Base-by-base conservation (phyloP, 2,888 invertebrate species). In the Digitonthophagus gazella region DNA sequence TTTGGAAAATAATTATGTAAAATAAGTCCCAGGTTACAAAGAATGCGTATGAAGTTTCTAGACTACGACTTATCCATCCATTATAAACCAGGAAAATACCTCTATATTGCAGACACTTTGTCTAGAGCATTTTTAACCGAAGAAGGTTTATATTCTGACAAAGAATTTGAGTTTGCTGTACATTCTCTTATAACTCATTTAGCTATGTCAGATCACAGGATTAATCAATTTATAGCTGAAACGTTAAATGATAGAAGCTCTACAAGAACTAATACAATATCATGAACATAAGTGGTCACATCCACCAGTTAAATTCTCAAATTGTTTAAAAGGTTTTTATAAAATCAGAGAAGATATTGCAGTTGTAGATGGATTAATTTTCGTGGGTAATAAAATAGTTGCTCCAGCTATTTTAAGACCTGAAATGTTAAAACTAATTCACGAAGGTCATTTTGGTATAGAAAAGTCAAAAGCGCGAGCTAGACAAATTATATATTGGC, bases 401-500 rank as follows among this genome's bases (percentile, higher is more conserved):
- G 63, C 66, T 55, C 66, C 69, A 66, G 11, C 11, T 4, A 66
- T 15, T 8, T 16, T 66, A 14, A 61, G 66, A 66, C 6, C 3
- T 0, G 55, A 55, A 18, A 63, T 66, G 66, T 66, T 69, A 66
- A 66, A 69, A 8, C 20, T 61, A 18, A 20, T 63, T 28, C 69
- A 69, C 44, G 28, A 65, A 16, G 61, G 58, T 14, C 66, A 69
- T 69, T 65, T 65, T 16, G 69, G 69, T 15, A 65, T 69, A 11
- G 65, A 58, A 15, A 69, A 69, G 16, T 8, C 44, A 2, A 69
- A 69, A 65, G 54, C 65, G 5, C 55, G 69, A 14, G 66, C 63
- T 8, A 44, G 69, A 55, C 44, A 69, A 69, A 20, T 69, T 28
- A 56, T 69, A 11, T 69, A 66, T 22, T 69, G 64, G 69, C 69